Evolutionary conservation across 2,797 vertebrate species (phyloP).

Genomic region (Rhynchonycteris naso): DNA sequence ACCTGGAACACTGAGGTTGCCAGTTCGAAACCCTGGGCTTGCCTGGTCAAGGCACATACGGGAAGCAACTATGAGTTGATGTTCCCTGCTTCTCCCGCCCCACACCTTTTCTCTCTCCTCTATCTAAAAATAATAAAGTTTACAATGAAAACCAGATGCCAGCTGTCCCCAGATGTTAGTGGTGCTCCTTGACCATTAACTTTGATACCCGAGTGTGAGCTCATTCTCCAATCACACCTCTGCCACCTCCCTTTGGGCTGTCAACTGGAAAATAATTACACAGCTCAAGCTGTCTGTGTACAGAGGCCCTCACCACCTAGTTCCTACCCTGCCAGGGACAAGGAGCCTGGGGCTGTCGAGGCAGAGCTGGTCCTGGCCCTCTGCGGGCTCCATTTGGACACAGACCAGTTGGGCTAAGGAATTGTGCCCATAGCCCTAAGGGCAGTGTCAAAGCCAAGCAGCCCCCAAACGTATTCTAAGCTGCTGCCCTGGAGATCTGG

Average conservation of each 20-base stretch:
- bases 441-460: background rate
- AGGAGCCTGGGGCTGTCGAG: background rate
- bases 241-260: constrained; percentile 91
- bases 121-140: constrained; percentile 74
- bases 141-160: constrained; percentile 90
- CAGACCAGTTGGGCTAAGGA: background rate
- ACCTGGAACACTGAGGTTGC: too few relatives aligned
- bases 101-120: too few relatives aligned
- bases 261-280: constrained; percentile 88
- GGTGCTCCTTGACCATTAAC: constrained; percentile 89
- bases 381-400: fast-evolving
- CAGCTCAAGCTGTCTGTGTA: background rate
- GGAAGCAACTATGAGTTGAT: too few relatives aligned
- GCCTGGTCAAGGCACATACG: too few relatives aligned
- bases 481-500: background rate
- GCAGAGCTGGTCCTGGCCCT: background rate
- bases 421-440: background rate
- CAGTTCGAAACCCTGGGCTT: too few relatives aligned
- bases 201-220: constrained; percentile 90
- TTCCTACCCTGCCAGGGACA: too few relatives aligned
- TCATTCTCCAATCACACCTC: constrained; percentile 92
- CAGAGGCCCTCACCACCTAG: background rate
- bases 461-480: background rate
- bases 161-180: constrained; percentile 91
- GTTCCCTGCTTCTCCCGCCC: too few relatives aligned